A percentile compares a stretch with the other conserved stretches of the same genome.
Conservation (phyloP, 2,797 vertebrate species). For the Anniella stebbinsi region DNA sequence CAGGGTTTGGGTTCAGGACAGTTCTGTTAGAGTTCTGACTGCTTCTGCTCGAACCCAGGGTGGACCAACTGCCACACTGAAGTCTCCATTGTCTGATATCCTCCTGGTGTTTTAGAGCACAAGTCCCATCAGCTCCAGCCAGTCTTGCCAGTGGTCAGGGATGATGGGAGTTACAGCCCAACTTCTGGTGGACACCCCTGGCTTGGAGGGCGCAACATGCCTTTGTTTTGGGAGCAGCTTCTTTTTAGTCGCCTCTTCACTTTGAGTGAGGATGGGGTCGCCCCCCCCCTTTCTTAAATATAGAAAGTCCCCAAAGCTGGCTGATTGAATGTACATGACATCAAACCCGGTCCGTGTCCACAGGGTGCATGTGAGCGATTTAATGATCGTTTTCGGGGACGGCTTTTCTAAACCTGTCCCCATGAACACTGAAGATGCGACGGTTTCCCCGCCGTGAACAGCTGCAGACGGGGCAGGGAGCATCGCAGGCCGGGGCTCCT, state of each 20-base stretch:
- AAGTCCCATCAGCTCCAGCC: too few species aligned
- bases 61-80: too few species aligned
- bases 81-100: too few species aligned
- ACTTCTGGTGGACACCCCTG: background rate
- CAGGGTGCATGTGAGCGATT: conserved; percentile 36
- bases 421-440: conserved; percentile 51
- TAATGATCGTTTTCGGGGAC: conserved; percentile 26
- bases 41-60: too few species aligned
- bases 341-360: conserved; percentile 60
- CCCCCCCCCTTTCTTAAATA: background rate
- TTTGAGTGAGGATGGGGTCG: background rate
- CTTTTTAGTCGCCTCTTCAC: background rate
- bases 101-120: too few species aligned
- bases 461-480: conserved; percentile 73
- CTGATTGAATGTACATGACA: conserved; percentile 64
- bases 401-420: conserved; percentile 55
- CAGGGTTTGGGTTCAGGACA: too few species aligned
- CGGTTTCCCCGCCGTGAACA: conserved; percentile 63
- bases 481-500: conserved; percentile 64
- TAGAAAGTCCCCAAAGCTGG: background rate
- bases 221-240: background rate
- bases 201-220: background rate
- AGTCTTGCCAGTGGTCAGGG: too few species aligned
- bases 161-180: too few species aligned
- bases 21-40: too few species aligned